Percentiles rank a stretch among this genome's conserved stretches.
Conservation (phyloP, 2,113 vertebrate species). For the Catharus minimus region DNA sequence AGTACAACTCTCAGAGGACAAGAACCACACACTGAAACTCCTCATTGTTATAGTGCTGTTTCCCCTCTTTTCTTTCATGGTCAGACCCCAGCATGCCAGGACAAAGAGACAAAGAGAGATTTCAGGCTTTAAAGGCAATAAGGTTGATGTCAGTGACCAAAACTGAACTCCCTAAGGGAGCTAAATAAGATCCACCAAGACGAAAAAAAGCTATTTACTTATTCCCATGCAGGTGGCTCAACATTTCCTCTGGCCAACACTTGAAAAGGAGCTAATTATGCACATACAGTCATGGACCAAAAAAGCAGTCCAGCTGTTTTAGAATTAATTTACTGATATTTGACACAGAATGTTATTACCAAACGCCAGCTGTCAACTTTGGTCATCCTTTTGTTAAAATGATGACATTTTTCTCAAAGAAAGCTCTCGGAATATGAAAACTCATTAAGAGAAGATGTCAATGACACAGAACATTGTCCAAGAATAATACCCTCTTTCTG, state of each 20-base stretch:
- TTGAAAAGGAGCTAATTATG: conserved; percentile 37
- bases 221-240: conserved; percentile 24
- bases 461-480: not conserved
- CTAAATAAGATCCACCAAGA: not conserved
- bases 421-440: not conserved
- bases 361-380: conserved; percentile 34
- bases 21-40: not conserved
- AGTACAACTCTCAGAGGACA: not conserved
- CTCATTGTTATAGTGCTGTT: not conserved
- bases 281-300: not conserved
- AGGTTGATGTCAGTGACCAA: not conserved
- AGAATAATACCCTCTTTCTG: not conserved
- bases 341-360: conserved; percentile 3
- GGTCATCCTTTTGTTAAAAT: conserved; percentile 47
- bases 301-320: conserved; percentile 44
- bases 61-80: not conserved
- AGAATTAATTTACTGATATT: conserved; percentile 34
- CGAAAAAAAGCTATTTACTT: not conserved
- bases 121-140: not conserved
- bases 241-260: conserved; percentile 1
- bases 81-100: not conserved
- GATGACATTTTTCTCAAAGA: not conserved
- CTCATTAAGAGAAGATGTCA: conserved; percentile 8
- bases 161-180: not conserved
- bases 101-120: not conserved